A percentile compares a stretch with the other conserved stretches of the same genome.
Conservation (phyloP, 2,797 vertebrate species). For the Pangasius macronema region DNA sequence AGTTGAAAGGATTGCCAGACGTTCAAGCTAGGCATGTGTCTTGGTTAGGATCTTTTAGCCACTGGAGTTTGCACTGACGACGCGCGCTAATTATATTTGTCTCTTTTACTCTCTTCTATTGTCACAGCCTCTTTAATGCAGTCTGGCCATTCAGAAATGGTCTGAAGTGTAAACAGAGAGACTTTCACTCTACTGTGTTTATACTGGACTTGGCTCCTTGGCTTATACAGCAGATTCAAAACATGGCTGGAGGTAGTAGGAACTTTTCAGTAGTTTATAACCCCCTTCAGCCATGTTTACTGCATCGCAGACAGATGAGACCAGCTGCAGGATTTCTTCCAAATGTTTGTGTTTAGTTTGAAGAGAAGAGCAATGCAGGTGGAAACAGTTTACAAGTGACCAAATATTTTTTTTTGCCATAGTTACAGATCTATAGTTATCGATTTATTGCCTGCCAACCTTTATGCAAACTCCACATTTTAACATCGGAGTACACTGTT, state of each 20-base stretch:
- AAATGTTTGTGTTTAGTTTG: conserved; percentile 18
- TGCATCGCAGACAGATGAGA: conserved; percentile 33
- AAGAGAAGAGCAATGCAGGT: not conserved
- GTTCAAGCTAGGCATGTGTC: not conserved
- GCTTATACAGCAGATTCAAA: not conserved
- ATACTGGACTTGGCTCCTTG: conserved; percentile 9
- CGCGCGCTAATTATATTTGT: not conserved
- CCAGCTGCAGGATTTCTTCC: conserved; percentile 24
- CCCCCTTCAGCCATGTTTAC: conserved; percentile 34
- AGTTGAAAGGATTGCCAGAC: not conserved
- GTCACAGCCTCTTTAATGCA: not conserved
- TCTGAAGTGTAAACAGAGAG: conserved; percentile 23
- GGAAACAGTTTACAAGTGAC: not conserved
- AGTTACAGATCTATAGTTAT: not conserved
- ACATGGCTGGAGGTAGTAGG: conserved; percentile 17
- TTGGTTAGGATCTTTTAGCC: not conserved
- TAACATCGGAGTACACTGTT: not conserved
- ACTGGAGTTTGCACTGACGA: not conserved
- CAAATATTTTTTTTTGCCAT: not conserved
- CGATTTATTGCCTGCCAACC: not conserved
- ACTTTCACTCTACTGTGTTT: conserved; percentile 29
- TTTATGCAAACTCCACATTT: not conserved
- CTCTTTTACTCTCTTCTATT: not conserved
- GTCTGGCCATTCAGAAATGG: conserved; percentile 17
- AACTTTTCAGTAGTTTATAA: conserved; percentile 33